phyloP scores from a whole-genome alignment of 2,797 vertebrate genomes.

The Enteromius viviparus region DNA sequence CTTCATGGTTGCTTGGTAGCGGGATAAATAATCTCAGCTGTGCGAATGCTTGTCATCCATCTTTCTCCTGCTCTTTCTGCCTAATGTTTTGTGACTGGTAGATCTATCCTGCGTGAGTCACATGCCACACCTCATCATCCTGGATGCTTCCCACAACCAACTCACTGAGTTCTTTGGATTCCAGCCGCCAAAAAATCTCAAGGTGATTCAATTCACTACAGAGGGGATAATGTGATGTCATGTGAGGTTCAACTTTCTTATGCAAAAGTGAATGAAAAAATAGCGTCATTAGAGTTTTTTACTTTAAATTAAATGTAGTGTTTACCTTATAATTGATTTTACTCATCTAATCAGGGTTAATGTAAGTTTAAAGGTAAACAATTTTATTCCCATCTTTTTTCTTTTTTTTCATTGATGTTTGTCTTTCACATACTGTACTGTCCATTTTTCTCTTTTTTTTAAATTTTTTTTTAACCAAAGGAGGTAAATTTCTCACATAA shows the following conservation, averaged over 20 bases:
- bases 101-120: constrained; percentile 89
- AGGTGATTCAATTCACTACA: constrained; percentile 71
- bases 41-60: constrained; percentile 39
- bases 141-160: constrained; percentile 87
- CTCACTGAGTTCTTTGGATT: constrained; percentile 86
- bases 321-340: not conserved
- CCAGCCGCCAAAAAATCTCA: constrained; percentile 86
- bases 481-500: constrained; percentile 90
- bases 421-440: not conserved
- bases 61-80: constrained; percentile 27
- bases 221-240: constrained; percentile 55
- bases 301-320: not conserved
- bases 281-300: not conserved
- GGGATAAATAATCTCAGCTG: constrained; percentile 46
- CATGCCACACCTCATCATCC: constrained; percentile 86
- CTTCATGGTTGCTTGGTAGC: constrained; percentile 43
- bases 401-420: not conserved
- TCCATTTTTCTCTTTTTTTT: not conserved
- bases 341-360: not conserved
- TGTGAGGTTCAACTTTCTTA: constrained; percentile 50
- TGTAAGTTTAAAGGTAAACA: not conserved
- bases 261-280: not conserved
- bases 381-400: not conserved
- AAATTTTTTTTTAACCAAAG: constrained; percentile 69
- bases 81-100: constrained; percentile 66